A percentile compares a stretch with the other conserved stretches of the same genome.
Conservation (phyloP, 2,888 invertebrate species). For the Pachliopta kotzebuea region DNA sequence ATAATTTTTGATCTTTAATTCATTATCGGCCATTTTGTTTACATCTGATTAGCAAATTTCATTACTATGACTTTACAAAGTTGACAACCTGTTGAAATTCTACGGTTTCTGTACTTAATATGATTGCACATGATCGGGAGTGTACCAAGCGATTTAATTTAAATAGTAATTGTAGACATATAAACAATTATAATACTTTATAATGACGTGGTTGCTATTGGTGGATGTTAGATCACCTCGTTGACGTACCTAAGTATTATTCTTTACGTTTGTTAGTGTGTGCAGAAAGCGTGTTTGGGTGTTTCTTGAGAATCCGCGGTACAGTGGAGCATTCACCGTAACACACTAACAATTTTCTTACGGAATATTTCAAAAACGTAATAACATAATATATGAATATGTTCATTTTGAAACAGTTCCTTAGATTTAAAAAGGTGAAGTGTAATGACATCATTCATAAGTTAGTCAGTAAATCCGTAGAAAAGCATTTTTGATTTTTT, state of each 20-base stretch:
- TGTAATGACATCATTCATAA: neutral
- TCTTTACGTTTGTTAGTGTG: slow-evolving; percentile 64
- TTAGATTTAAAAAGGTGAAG: neutral
- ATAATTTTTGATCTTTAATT: slow-evolving; percentile 18
- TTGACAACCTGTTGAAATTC: slow-evolving; percentile 19
- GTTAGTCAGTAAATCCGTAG: neutral
- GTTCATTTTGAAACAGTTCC: neutral
- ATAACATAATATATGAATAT: neutral
- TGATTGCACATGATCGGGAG: slow-evolving; percentile 27
- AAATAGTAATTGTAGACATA: slow-evolving; percentile 18
- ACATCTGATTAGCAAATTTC: slow-evolving; percentile 23
- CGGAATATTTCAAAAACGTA: slow-evolving; percentile 29
- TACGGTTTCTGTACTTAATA: slow-evolving; percentile 5
- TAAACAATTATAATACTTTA: slow-evolving; percentile 31
- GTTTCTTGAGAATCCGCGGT: slow-evolving; percentile 66
- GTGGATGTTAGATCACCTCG: slow-evolving; percentile 43
- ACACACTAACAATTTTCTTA: slow-evolving; percentile 42
- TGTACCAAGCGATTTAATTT: slow-evolving; percentile 29
- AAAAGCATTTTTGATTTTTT: neutral
- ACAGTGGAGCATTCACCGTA: slow-evolving; percentile 55
- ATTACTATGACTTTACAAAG: slow-evolving; percentile 9
- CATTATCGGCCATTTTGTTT: slow-evolving; percentile 21
- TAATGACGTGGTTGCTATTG: slow-evolving; percentile 32
- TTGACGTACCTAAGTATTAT: slow-evolving; percentile 61
- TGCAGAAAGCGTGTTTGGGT: slow-evolving; percentile 76